Percentiles rank a stretch among this genome's conserved stretches.
Evolutionary conservation across 2,888 invertebrate species (phyloP).

Genomic region (Uloborus plumipes): DNA sequence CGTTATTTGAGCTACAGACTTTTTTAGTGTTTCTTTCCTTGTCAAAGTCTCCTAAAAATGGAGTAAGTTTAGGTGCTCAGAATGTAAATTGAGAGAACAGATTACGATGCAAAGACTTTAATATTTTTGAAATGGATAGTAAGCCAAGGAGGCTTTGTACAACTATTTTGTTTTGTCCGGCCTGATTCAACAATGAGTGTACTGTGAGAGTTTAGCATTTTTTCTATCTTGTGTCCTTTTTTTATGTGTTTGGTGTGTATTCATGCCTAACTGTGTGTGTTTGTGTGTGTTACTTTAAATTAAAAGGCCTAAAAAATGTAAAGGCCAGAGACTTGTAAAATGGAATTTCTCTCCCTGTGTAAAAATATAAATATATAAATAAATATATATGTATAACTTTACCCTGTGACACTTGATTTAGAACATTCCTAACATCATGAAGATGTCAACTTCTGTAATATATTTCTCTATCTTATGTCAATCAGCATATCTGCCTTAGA

Average conservation of each 20-base stretch:
- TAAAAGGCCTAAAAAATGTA: conserved; percentile 26
- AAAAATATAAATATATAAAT: conserved; percentile 47
- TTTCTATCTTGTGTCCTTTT: conserved; percentile 43
- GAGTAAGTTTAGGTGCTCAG: conserved; percentile 54
- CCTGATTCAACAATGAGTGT: conserved; percentile 27
- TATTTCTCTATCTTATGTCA: conserved; percentile 37
- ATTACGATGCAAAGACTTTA: conserved; percentile 36
- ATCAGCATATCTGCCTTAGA: conserved; percentile 54
- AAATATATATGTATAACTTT: conserved; percentile 22
- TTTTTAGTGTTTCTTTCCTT: conserved; percentile 26
- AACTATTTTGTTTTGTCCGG: conserved; percentile 38
- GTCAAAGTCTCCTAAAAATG: conserved; percentile 23
- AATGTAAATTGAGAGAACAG: conserved; percentile 42
- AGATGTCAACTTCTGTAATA: conserved; percentile 51
- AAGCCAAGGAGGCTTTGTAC: conserved; percentile 60
- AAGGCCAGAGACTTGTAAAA: conserved; percentile 51
- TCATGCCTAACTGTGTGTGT: conserved; percentile 2
- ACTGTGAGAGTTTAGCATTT: conserved; percentile 26
- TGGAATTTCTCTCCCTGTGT: conserved; percentile 43
- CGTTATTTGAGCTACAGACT: conserved; percentile 44
- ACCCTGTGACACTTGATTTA: conserved; percentile 30
- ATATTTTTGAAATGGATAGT: conserved; percentile 54
- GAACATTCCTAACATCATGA: conserved; percentile 62
- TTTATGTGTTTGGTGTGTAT: conserved; percentile 38
- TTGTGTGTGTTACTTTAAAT: conserved; percentile 30